Conservation (phyloP, 2,888 invertebrate genomes). For the Bugulina stolonifera region DNA sequence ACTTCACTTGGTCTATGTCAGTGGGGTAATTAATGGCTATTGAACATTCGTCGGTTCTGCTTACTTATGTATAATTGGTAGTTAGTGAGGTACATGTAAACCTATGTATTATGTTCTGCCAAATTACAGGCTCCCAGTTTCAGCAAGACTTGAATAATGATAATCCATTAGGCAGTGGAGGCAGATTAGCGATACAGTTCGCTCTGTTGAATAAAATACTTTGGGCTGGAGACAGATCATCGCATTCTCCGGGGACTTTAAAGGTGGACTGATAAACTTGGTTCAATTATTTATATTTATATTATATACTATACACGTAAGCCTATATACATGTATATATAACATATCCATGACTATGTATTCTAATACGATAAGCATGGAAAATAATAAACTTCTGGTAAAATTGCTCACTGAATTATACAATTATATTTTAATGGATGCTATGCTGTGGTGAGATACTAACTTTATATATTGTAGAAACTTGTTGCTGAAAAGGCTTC, state of each 20-base stretch:
- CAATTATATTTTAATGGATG: neutral
- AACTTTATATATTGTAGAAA: constrained; percentile 37
- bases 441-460: neutral
- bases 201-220: constrained; percentile 54
- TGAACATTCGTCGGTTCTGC: too few species aligned
- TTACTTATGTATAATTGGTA: too few species aligned
- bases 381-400: neutral
- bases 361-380: neutral
- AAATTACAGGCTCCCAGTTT: constrained; percentile 44
- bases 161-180: constrained; percentile 56
- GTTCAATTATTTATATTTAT: too few species aligned
- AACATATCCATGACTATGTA: too few species aligned
- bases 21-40: too few species aligned
- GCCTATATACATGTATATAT: too few species aligned
- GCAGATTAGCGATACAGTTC: constrained; percentile 55
- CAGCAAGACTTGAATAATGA: constrained; percentile 54
- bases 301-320: too few species aligned
- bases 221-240: constrained; percentile 54
- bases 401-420: neutral
- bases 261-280: constrained; percentile 40
- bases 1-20: too few species aligned
- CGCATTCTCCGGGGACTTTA: constrained; percentile 55
- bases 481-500: constrained; percentile 55
- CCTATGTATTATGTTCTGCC: too few species aligned
- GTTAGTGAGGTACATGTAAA: too few species aligned